These are phyloP conservation scores for Prunella strophiata DNA, from an alignment of 2,797 vertebrate genomes.

Conservation along the genomic window DNA sequence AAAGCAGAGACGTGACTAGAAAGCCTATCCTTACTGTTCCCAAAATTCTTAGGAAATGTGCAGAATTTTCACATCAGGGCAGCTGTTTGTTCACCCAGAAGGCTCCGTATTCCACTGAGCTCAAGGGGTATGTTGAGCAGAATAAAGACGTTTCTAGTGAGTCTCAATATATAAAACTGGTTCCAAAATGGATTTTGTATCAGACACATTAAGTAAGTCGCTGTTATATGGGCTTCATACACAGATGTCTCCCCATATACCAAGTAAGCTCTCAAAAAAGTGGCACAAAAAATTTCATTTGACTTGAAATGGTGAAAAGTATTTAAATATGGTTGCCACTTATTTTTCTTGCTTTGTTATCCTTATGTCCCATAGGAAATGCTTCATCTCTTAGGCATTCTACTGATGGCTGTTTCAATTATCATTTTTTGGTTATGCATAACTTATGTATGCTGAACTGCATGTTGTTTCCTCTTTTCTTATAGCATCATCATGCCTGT, in stretches of 20 bases:
- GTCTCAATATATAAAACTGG: neutral
- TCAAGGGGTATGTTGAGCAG: neutral
- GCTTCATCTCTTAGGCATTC: neutral
- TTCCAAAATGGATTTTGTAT: neutral
- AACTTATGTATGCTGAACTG: neutral
- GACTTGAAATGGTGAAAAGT: neutral
- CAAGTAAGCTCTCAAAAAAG: neutral
- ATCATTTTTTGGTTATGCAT: neutral
- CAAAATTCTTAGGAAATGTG: neutral
- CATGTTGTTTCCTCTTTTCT: neutral
- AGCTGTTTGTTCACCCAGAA: neutral
- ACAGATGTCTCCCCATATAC: too few species aligned
- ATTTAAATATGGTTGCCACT: neutral
- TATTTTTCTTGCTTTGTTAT: neutral
- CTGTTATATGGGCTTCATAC: neutral
- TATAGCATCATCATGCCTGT: neutral
- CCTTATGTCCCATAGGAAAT: neutral
- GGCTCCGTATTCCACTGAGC: rapidly evolving
- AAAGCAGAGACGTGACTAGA: neutral
- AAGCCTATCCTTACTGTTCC: neutral
- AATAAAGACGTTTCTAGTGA: neutral
- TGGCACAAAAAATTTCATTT: rapidly evolving
- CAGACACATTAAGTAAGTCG: neutral
- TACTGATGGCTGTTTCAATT: neutral
- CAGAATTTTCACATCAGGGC: neutral